Percentiles rank a stretch among this genome's conserved stretches.
Conservation (phyloP, 2,797 vertebrate species). For the Microcaecilia unicolor region DNA sequence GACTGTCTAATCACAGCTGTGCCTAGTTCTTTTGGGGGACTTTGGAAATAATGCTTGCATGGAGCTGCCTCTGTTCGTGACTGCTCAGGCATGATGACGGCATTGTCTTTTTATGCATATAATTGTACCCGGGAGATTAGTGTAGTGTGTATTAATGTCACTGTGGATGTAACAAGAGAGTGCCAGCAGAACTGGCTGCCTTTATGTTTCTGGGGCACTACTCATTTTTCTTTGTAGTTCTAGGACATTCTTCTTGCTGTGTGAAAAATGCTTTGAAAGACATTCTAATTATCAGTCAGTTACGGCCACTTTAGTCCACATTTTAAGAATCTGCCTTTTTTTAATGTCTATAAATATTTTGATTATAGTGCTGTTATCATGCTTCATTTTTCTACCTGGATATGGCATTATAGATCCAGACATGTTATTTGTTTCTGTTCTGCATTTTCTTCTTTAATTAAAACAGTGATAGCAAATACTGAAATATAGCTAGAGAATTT, state of each 20-base stretch:
- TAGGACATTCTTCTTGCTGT: slow-evolving; percentile 25
- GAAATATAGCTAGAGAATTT: no score
- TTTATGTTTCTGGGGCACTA: slow-evolving; percentile 18
- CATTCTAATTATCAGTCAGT: slow-evolving; percentile 38
- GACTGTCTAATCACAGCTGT: no score
- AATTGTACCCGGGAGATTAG: slow-evolving; percentile 17
- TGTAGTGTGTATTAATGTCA: slow-evolving; percentile 16
- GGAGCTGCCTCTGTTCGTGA: background rate
- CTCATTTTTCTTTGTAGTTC: slow-evolving; percentile 23
- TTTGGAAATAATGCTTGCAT: background rate
- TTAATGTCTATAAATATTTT: slow-evolving; percentile 20
- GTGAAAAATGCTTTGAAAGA: slow-evolving; percentile 26
- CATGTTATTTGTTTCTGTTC: no score
- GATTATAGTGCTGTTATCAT: slow-evolving; percentile 10
- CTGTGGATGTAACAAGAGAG: slow-evolving; percentile 13
- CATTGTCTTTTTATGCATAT: slow-evolving; percentile 11
- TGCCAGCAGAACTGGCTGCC: slow-evolving; percentile 7
- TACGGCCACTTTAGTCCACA: slow-evolving; percentile 20
- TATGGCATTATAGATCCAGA: no score
- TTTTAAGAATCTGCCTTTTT: slow-evolving; percentile 25
- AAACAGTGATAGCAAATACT: no score
- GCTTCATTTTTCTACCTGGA: background rate
- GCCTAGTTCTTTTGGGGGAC: no score
- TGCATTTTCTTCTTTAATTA: no score
- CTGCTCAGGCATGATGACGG: slow-evolving; percentile 10